Evolutionary conservation across 2,888 invertebrate species (phyloP).

Genomic region (Thera obeliscata): DNA sequence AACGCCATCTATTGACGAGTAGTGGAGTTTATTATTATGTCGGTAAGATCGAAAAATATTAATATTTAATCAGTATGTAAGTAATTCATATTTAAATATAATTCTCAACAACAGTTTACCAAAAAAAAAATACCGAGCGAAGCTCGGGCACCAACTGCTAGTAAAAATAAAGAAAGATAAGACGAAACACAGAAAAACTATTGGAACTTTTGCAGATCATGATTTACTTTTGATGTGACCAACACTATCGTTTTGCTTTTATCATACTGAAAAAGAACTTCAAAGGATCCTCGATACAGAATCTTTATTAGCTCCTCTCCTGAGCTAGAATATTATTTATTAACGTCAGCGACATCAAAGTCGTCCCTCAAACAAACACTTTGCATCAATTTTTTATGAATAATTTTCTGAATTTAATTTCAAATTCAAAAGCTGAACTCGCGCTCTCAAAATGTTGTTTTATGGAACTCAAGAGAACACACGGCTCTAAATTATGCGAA

Average conservation of each 20-base stretch:
- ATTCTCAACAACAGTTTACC: no score
- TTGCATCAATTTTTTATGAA: slow-evolving; percentile 18
- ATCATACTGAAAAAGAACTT: background rate
- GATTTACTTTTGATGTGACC: background rate
- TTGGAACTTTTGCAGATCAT: background rate
- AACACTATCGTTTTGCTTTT: background rate
- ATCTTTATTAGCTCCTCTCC: background rate
- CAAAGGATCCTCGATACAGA: background rate
- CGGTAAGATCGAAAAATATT: no score
- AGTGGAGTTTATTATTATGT: no score
- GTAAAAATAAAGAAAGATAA: no score
- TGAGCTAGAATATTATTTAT: slow-evolving; percentile 18
- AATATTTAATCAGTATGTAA: no score
- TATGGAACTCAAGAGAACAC: no score
- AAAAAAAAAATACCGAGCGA: no score
- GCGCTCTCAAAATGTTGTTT: background rate
- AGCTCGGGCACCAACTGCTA: no score
- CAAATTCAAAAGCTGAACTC: slow-evolving; percentile 15
- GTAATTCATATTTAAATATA: no score
- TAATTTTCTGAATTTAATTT: slow-evolving; percentile 17
- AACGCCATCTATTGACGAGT: no score
- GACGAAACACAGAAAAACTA: background rate
- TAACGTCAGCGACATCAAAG: slow-evolving; percentile 28
- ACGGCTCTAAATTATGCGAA: no score
- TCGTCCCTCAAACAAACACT: slow-evolving; percentile 13